Evolutionary conservation across 2,797 vertebrate genomes (phyloP), one percentile per base, ranked within the genome.

Genomic region (Sebastiscus tertius): DNA sequence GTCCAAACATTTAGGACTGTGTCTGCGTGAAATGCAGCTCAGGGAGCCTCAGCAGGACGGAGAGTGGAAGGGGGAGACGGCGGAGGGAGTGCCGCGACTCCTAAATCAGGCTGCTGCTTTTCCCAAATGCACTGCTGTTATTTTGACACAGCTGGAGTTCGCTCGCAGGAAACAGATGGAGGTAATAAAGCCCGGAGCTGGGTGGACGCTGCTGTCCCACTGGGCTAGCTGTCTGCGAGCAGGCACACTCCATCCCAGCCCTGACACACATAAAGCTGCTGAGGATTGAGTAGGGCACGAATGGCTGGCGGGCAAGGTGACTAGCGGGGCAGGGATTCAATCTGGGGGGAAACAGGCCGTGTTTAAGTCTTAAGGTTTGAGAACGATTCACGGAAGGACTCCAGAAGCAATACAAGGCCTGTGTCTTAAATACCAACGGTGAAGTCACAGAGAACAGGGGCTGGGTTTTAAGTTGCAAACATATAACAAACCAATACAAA

Each of bases 101-200:
- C 72, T 72, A 88, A 90, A 91, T 90, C 79, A 89, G 89, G 72
- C 79, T 66, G 67, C 83, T 78, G 66, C 81, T 87, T 86, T 83
- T 72, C 83, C 75, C 81, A 85, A 90, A 88, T 65, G 83, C 72
- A 67, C 73, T 2, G 22, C 81, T 82, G 80, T 85, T 87, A 87
- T 86, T 87, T 68, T 49, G 62, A 60, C 36, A 14, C 92, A 90
- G 88, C 89, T 87, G 87, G 63, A 84, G 33, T 72, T 82, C 13
- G 14, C 89, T 81, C 73, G 39, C 75, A 88, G 87, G 80, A 91
- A 92, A 90, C 91, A 93, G 91, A 93, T 92, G 86, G 89, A 82
- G 85, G 81, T 81, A 91, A 88, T 88, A 92, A 88, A 87, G 77
- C 81, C 61, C 26, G 60, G 80, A 86, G 87, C 80, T 61, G 39